Conservation (phyloP, 2,113 vertebrate species). For the Phrynosoma platyrhinos region DNA sequence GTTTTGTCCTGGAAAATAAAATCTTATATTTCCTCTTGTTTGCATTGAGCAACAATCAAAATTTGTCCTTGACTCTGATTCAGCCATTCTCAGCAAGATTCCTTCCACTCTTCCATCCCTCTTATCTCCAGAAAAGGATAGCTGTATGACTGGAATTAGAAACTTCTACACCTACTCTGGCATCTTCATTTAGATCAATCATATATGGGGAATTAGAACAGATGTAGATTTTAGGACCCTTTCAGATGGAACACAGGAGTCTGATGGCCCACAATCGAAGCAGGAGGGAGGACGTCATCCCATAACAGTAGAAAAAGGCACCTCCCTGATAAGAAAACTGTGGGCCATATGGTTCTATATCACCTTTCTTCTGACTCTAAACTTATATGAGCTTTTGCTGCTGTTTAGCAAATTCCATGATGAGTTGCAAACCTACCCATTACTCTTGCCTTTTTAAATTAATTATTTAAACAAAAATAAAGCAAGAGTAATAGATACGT, state of each 20-base stretch:
- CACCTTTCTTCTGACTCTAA: neutral
- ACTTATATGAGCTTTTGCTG: neutral
- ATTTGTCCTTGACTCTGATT: no score
- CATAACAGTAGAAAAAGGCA: no score
- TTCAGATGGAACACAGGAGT: neutral
- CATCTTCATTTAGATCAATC: neutral
- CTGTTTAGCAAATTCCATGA: no score
- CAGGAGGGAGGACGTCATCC: no score
- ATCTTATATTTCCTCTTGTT: neutral
- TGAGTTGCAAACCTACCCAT: no score
- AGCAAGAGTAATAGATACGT: no score
- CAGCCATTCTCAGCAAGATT: no score
- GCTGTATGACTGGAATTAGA: neutral
- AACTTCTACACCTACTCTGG: neutral
- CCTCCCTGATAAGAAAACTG: no score
- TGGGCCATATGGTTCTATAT: no score
- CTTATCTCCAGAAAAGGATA: neutral
- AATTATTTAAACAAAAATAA: no score
- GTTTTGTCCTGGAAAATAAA: neutral
- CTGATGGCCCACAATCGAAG: no score
- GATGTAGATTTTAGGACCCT: neutral
- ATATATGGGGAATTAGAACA: neutral
- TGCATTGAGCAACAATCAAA: neutral
- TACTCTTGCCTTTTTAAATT: no score
- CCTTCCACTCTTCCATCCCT: neutral